phyloP scores from a whole-genome alignment of 2,113 vertebrate species.

The Macrotis lagotis region DNA sequence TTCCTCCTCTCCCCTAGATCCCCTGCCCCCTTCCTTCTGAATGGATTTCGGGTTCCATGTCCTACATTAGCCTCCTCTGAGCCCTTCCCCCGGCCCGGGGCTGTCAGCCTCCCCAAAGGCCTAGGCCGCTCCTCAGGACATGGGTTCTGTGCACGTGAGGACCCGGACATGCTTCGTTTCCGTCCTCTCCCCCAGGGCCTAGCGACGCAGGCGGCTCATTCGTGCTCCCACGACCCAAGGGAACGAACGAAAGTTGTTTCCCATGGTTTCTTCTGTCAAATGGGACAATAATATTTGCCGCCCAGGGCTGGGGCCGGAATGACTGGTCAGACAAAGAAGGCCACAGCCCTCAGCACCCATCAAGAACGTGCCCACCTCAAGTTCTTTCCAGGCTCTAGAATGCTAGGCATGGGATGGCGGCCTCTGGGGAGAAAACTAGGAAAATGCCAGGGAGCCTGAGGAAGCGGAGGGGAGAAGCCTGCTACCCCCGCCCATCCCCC shows the following conservation, averaged over 20 bases:
- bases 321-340: neutral
- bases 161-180: neutral
- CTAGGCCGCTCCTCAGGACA: neutral
- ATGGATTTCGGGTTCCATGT: neutral
- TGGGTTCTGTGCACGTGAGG: neutral
- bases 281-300: neutral
- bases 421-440: neutral
- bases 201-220: neutral
- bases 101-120: neutral
- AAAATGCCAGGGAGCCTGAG: neutral
- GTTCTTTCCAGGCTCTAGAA: neutral
- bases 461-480: neutral
- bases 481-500: neutral
- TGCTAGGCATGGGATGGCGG: neutral
- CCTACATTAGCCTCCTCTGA: neutral
- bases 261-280: neutral
- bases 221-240: neutral
- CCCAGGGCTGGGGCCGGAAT: neutral
- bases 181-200: neutral
- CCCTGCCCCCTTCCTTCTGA: too few species aligned
- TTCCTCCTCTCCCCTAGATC: neutral
- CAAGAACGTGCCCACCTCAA: too few species aligned
- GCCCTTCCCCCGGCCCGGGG: neutral
- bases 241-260: neutral
- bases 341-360: too few species aligned